A percentile compares a stretch with the other conserved stretches of the same genome.
Evolutionary conservation across 2,113 vertebrate genomes (phyloP).

Genomic region (Dissostichus mawsoni): DNA sequence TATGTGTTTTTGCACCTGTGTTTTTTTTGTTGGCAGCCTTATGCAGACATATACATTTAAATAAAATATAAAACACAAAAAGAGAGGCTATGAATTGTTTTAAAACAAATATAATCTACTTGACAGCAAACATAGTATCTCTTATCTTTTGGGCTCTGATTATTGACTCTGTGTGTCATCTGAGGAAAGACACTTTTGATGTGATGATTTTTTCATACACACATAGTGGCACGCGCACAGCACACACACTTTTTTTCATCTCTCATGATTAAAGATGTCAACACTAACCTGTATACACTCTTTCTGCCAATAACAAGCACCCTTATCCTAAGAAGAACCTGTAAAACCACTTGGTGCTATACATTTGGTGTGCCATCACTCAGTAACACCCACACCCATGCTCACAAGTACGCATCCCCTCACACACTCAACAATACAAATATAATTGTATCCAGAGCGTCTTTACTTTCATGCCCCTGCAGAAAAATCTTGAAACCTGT

Average conservation of each 20-base stretch:
- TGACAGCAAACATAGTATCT: background rate
- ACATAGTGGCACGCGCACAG: conserved; percentile 3
- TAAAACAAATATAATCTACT: conserved; percentile 10
- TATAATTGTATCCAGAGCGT: conserved; percentile 13
- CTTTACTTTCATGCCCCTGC: conserved; percentile 25
- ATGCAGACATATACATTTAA: conserved; percentile 1
- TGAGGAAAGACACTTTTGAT: conserved; percentile 36
- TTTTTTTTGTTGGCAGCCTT: background rate
- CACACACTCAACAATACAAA: conserved; percentile 20
- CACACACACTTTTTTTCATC: conserved; percentile 28
- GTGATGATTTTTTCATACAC: conserved; percentile 18
- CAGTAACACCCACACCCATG: conserved; percentile 14
- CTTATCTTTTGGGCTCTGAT: background rate
- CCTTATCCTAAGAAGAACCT: conserved; percentile 62
- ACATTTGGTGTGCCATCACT: conserved; percentile 30
- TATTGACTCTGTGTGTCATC: conserved; percentile 21
- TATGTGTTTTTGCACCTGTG: conserved; percentile 28
- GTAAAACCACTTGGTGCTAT: conserved; percentile 63
- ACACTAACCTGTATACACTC: conserved; percentile 58
- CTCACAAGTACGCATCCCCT: conserved; percentile 22
- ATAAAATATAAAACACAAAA: conserved; percentile 12
- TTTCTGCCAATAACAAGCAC: conserved; percentile 49
- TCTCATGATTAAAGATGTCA: conserved; percentile 59
- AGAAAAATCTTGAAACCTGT: conserved; percentile 9
- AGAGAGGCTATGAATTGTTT: background rate